Evolutionary conservation across 2,113 vertebrate genomes (phyloP).

Genomic region (Oxyura jamaicensis): DNA sequence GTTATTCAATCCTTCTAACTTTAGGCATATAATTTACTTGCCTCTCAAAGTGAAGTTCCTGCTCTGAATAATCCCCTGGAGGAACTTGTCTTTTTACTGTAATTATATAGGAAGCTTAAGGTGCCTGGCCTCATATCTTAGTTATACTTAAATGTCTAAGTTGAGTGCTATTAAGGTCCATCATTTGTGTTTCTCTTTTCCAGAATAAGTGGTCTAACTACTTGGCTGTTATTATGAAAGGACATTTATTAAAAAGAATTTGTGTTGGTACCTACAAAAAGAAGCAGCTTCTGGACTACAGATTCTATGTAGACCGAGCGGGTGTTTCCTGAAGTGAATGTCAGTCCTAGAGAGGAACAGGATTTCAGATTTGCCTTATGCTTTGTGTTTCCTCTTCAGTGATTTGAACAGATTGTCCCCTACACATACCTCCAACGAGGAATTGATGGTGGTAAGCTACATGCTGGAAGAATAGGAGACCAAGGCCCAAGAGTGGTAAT

Average conservation of each 20-base stretch:
- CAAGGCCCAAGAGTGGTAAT: not conserved
- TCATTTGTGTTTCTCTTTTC: not conserved
- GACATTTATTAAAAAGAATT: not conserved
- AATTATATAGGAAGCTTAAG: conserved; percentile 3
- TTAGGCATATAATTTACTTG: conserved; percentile 7
- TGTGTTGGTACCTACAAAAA: not conserved
- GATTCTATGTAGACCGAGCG: not conserved
- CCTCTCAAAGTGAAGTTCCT: conserved; percentile 14
- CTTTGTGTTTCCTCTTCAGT: not conserved
- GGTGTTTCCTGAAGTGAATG: not conserved
- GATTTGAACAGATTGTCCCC: not conserved
- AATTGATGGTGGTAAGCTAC: not conserved
- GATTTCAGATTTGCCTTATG: not conserved
- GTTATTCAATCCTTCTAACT: not conserved
- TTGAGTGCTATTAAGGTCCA: not conserved
- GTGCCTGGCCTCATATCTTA: not conserved
- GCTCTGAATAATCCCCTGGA: not conserved
- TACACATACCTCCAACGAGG: rapidly evolving
- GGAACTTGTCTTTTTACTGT: not conserved
- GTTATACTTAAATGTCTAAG: not conserved
- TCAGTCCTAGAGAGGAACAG: not conserved
- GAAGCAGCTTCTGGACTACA: not conserved
- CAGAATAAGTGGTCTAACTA: not conserved
- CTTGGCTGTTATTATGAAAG: not conserved
- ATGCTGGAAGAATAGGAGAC: not conserved